Evolutionary conservation across 23 tunicate genomes (phyloP).

Genomic region (Trididemnum clinides): DNA sequence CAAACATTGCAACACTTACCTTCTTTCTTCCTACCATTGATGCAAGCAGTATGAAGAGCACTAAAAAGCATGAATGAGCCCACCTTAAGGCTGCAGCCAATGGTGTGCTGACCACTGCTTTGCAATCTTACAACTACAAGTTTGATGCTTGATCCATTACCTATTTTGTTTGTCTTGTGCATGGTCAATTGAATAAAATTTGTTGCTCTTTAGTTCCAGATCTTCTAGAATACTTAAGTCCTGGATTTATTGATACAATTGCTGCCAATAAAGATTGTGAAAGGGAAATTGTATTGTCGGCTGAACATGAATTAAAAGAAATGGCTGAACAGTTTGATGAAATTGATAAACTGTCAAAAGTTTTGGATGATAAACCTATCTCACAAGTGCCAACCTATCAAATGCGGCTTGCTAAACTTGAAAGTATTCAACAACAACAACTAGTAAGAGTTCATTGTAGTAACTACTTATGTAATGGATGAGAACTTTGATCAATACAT

Average conservation of each 20-base stretch:
- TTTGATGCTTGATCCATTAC: not conserved
- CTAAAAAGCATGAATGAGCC: too few relatives aligned
- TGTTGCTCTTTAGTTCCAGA: conserved; percentile 28
- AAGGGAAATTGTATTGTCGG: conserved; percentile 35
- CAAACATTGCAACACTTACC: too few relatives aligned
- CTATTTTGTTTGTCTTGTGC: not conserved
- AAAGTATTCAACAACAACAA: conserved; percentile 34
- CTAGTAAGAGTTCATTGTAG: conserved; percentile 12
- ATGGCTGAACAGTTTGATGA: conserved; percentile 49
- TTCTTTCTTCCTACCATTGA: too few relatives aligned
- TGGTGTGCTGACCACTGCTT: too few relatives aligned
- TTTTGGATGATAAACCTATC: conserved; percentile 32
- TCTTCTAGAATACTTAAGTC: conserved; percentile 36
- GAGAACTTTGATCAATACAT: too few relatives aligned
- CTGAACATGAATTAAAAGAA: conserved; percentile 15
- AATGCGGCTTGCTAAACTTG: not conserved
- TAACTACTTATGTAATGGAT: too few relatives aligned
- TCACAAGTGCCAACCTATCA: conserved; percentile 11
- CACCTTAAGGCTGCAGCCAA: not conserved
- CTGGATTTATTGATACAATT: conserved; percentile 50
- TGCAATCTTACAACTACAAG: not conserved
- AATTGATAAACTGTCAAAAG: conserved; percentile 23
- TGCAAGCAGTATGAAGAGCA: too few relatives aligned
- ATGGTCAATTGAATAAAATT: not conserved
- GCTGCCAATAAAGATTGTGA: conserved; percentile 21